These are phyloP conservation scores for Antigone vipio DNA, from an alignment of 2,113 vertebrate genomes.

Conservation along the genomic window DNA sequence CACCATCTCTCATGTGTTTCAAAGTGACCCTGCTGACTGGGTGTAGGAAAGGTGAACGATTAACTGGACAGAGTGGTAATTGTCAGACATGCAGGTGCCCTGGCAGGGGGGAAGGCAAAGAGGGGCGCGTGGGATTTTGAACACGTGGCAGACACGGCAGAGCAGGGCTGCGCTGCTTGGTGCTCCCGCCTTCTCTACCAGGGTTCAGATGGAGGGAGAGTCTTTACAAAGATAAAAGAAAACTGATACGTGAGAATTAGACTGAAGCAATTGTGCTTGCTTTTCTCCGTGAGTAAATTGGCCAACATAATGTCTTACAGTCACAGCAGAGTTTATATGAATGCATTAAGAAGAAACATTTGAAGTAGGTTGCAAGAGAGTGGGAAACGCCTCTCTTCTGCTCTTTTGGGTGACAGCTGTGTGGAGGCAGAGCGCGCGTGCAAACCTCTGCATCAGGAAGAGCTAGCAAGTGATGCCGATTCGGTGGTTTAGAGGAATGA, in stretches of 20 bases:
- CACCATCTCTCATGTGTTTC: neutral
- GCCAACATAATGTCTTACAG: neutral
- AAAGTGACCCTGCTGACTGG: neutral
- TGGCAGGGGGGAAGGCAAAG: neutral
- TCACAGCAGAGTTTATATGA: neutral
- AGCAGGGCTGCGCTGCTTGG: neutral
- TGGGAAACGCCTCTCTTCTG: neutral
- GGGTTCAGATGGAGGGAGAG: neutral
- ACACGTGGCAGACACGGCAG: fast-evolving
- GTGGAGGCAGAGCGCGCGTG: neutral
- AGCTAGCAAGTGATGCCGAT: neutral
- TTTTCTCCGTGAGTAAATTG: neutral
- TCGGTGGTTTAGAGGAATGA: neutral
- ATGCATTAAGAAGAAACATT: neutral
- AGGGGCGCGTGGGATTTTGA: neutral
- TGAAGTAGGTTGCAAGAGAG: neutral
- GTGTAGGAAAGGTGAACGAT: neutral
- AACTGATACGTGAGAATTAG: neutral
- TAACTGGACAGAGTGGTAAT: neutral
- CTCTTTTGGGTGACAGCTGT: neutral
- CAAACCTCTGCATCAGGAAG: neutral
- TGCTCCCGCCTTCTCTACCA: neutral
- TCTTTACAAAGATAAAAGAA: neutral
- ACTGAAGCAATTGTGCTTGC: neutral
- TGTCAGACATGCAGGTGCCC: neutral